These are phyloP conservation scores for Thyatira batis DNA, from an alignment of 2,888 invertebrate genomes.

Conservation along the genomic window DNA sequence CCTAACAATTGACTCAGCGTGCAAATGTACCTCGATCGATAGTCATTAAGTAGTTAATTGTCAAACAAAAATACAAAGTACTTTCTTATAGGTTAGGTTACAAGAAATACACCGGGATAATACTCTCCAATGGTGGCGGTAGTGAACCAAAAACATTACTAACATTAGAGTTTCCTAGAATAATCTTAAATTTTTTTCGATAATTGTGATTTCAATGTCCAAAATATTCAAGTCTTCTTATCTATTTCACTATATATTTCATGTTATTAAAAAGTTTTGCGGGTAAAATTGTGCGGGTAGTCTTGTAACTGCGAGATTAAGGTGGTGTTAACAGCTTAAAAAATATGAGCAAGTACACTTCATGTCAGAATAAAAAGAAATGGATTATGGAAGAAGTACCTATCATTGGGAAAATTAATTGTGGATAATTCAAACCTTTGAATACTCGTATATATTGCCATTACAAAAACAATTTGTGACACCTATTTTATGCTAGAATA, in stretches of 20 bases:
- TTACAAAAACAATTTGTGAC: conserved; percentile 14
- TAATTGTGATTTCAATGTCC: conserved; percentile 64
- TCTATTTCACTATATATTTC: conserved; percentile 46
- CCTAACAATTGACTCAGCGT: conserved; percentile 17
- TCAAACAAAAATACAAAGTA: not conserved
- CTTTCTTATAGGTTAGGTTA: not conserved
- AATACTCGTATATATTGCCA: not conserved
- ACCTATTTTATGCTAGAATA: conserved; percentile 72
- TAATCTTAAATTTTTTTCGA: not conserved
- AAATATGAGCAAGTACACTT: no score
- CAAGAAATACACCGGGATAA: not conserved
- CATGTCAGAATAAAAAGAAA: no score
- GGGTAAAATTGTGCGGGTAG: conserved; percentile 11
- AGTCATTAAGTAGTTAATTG: not conserved
- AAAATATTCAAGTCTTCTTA: conserved; percentile 64
- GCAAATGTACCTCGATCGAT: conserved; percentile 16
- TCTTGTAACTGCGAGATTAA: not conserved
- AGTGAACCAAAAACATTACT: not conserved
- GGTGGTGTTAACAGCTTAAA: not conserved
- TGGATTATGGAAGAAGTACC: no score
- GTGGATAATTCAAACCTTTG: no score
- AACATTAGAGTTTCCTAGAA: conserved; percentile 1
- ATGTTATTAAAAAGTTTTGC: conserved; percentile 62
- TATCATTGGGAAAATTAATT: no score
- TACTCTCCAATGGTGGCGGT: conserved; percentile 1